phyloP scores from a whole-genome alignment of 2,888 invertebrate species.

The Epirrhoe tristata region DNA sequence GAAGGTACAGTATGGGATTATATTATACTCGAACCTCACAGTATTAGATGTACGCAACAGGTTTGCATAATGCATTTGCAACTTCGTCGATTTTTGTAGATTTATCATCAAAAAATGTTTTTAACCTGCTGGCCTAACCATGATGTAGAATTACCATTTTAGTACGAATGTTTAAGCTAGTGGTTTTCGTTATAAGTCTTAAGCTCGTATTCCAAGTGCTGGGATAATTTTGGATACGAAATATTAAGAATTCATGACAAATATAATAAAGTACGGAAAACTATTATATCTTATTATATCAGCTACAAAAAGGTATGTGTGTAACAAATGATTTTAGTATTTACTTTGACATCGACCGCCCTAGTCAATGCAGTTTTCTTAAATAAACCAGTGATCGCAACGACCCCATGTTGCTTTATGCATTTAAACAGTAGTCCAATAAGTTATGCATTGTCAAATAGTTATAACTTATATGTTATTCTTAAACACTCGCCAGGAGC shows the following conservation, averaged over 20 bases:
- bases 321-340: constrained; percentile 16
- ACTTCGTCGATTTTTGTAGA: background rate
- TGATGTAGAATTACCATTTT: background rate
- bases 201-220: background rate
- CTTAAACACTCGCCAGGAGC: constrained; percentile 12
- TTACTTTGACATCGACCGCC: constrained; percentile 20
- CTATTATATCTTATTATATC: background rate
- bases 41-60: background rate
- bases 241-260: background rate
- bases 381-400: constrained; percentile 19
- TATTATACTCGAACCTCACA: background rate
- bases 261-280: background rate
- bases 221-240: background rate
- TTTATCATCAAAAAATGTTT: background rate
- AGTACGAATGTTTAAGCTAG: background rate
- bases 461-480: background rate
- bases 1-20: constrained; percentile 1
- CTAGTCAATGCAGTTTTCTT: constrained; percentile 25
- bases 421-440: constrained; percentile 9
- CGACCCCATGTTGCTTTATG: constrained; percentile 2
- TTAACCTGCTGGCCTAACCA: background rate
- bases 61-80: background rate
- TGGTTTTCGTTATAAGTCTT: background rate
- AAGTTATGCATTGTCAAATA: background rate
- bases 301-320: background rate